Evolutionary conservation across 2,113 vertebrate genomes (phyloP), one percentile per base, ranked within the genome.

Genomic region (Acanthochromis polyacanthus): DNA sequence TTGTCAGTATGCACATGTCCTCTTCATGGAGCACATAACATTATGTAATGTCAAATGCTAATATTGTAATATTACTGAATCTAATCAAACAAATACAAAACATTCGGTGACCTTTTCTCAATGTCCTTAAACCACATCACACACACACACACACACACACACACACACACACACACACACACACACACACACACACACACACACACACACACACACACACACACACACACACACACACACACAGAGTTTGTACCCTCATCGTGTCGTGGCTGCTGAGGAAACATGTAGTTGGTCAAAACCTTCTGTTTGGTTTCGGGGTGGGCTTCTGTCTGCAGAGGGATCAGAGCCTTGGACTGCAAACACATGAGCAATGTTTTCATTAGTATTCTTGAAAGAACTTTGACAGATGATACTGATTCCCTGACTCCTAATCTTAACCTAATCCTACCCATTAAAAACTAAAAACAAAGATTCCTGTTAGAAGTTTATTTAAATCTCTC

Each of bases 261-360:
- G 0, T 97, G 94, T 51, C 98, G 96, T 9, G 98, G 98, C 73
- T 99, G 98, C 94, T 99, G 98, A 32, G 98, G 98, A 93, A 99
- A 99, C 98, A 99, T 99, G 93, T 99, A 99, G 95, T 99, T 99
- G 83, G 98, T 99, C 89, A 99, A 91, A 12, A 99, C 98, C 69
- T 98, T 96, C 94, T 99, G 98, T 94, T 99, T 99, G 88, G 98
- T 99, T 91, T 99, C 98, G 56, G 97, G 98, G 71, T 99, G 97
- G 40, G 97, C 98, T 92, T 99, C 98, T 1, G 97, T 99, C 92
- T 99, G 98, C 89, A 99, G 96, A 9, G 98, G 98, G 83, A 99
- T 99, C 89, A 99, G 96, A 46, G 98, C 97, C 95, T 99, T 99
- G 93, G 98, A 99, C 98, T 99, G 92, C 66, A 90, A 71, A 81